Conservation (phyloP, 2,888 invertebrate genomes). For the Pimpla rufipes region DNA sequence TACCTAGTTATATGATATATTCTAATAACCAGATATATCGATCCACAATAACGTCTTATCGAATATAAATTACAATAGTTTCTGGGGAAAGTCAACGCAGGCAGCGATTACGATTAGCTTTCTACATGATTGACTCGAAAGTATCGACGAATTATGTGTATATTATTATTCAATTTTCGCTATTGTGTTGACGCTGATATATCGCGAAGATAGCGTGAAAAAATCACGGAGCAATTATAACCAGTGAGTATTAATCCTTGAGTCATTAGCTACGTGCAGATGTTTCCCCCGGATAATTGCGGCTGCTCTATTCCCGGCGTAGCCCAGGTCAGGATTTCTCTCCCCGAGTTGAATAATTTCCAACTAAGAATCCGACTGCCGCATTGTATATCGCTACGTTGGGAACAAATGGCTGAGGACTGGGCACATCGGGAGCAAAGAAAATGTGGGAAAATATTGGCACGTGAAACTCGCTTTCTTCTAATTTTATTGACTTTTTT, state of each 20-base stretch:
- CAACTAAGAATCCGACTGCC: not conserved
- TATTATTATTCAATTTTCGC: not conserved
- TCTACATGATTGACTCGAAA: constrained; percentile 16
- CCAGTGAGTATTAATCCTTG: constrained; percentile 16
- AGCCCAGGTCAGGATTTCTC: constrained; percentile 47
- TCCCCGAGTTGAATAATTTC: constrained; percentile 5
- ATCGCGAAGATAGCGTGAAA: constrained; percentile 5
- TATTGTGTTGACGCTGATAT: not conserved
- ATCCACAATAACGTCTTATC: not conserved
- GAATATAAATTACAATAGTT: not conserved
- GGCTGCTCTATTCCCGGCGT: constrained; percentile 6
- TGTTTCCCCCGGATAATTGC: constrained; percentile 10
- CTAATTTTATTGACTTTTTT: constrained; percentile 9
- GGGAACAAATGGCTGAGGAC: not conserved
- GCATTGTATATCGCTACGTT: not conserved
- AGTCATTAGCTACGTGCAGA: not conserved
- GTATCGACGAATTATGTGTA: not conserved
- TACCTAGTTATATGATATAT: no score
- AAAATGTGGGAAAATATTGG: not conserved
- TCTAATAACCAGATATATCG: no score
- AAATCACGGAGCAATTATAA: constrained; percentile 9
- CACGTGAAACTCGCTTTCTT: constrained; percentile 24
- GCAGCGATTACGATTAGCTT: not conserved
- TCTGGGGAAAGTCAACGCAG: not conserved
- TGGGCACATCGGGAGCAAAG: not conserved